Percentiles rank a stretch among this genome's conserved stretches.
Conservation (phyloP, 2,797 vertebrate species). For the Bradypodion ventrale region DNA sequence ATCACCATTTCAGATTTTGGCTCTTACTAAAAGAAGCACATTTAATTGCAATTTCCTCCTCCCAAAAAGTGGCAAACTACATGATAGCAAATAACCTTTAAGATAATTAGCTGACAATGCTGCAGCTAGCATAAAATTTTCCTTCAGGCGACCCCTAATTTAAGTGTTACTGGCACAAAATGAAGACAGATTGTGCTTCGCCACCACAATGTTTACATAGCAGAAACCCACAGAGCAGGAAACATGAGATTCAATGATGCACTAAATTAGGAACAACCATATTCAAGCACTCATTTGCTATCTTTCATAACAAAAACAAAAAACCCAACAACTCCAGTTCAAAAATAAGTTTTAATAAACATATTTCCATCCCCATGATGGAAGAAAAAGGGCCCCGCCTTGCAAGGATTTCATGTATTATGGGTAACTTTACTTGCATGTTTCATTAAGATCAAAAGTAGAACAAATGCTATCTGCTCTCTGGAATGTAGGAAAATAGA, state of each 20-base stretch:
- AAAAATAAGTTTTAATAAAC: conserved; percentile 74
- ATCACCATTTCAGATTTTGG: conserved; percentile 51
- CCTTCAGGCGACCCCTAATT: conserved; percentile 95
- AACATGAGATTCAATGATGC: conserved; percentile 97
- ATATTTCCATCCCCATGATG: conserved; percentile 67
- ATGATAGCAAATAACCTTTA: conserved; percentile 86
- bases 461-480: conserved; percentile 45
- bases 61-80: conserved; percentile 78
- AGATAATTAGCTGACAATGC: conserved; percentile 86
- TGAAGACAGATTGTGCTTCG: conserved; percentile 96
- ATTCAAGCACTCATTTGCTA: conserved; percentile 92
- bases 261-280: conserved; percentile 99
- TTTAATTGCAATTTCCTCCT: conserved; percentile 69
- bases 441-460: conserved; percentile 27
- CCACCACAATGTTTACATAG: conserved; percentile 88
- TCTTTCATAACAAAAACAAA: conserved; percentile 73
- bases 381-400: conserved; percentile 63
- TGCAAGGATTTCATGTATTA: conserved; percentile 44
- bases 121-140: conserved; percentile 83
- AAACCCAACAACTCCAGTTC: conserved; percentile 71
- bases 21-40: conserved; percentile 65
- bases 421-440: conserved; percentile 39
- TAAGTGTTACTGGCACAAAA: conserved; percentile 94
- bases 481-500: neutral
- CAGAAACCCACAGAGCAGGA: conserved; percentile 94